Base-by-base conservation (phyloP, 2,888 invertebrate species). In the Macrosoma leucophasiata region DNA sequence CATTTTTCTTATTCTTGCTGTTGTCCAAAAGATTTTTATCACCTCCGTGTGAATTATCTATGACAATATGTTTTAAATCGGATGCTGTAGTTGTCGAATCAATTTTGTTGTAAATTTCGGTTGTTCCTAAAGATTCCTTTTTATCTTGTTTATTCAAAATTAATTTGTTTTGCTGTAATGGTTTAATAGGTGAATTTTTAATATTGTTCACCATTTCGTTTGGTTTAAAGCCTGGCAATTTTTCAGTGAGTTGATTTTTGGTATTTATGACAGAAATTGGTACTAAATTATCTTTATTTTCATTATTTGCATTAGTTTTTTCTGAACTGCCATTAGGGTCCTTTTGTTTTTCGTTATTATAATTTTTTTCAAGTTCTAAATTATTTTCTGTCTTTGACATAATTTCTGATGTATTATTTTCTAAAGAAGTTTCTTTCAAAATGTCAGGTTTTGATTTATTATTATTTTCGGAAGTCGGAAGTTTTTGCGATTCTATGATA, bases 401-500 rank as follows among this genome's bases (percentile, higher is more conserved):
- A 7, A 9, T 15, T 15, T 18, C 19, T 11, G 8, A 11, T 14
- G 25, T 3, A 13, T 18, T 13, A n/a, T n/a, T n/a, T n/a, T n/a
- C n/a, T n/a, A n/a, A n/a, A n/a, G n/a, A n/a, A n/a, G 3, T 25
- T 17, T 30, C 13, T 36, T 17, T 17, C n/a, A n/a, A n/a, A n/a
- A n/a, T n/a, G n/a, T n/a, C n/a, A n/a, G n/a, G n/a, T 14, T 18
- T n/a, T n/a, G 3, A 11, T 9, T 25, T 26, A n/a, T 4, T 36
- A 21, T n/a, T 26, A 21, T 13, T 36, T 30, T 4, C 26, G 13
- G 21, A 48, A 42, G 17, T 59, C 50, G 7, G 62, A 45, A 19
- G 53, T 47, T 15, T 47, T 41, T 31, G 14, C 10, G 18, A 6
- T 13, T 13, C 26, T 19, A 61, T 13, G 25, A 67, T 57, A 6